Evolutionary conservation across 2,797 vertebrate genomes (phyloP), one percentile per base, ranked within the genome.

Genomic region (Sebastes hopkinsi): DNA sequence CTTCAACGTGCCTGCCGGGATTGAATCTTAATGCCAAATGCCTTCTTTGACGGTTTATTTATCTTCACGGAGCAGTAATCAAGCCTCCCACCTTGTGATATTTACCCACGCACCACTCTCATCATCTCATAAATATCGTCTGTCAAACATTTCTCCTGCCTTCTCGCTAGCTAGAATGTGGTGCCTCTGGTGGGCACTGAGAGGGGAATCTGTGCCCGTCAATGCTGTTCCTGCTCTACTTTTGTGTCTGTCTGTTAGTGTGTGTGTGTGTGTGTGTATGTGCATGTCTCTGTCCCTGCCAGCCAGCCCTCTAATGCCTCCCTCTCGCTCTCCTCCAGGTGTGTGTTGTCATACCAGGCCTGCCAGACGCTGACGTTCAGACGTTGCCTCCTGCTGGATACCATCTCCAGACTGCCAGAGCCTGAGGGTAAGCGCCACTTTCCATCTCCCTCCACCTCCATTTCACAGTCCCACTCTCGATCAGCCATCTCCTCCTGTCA

Each of bases 301-400:
- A 83, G 75, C 83, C 72, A 70, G 66, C 79, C 62, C 78, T 83
- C 80, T 88, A 71, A 90, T 89, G 82, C 86, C 79, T 85, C 72
- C 80, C 71, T 91, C 84, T 74, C 77, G 79, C 71, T 88, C 90
- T 92, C 86, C 91, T 92, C 30, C 95, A 99, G 98, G 96, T 99
- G 98, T 95, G 97, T 96, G 87, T 93, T 98, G 81, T 98, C 98
- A 79, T 98, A 97, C 95, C 97, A 98, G 89, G 97, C 98, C 92
- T 99, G 98, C 92, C 98, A 99, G 96, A 96, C 95, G 46, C 88
- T 99, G 93, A 96, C 96, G 27, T 99, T 98, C 94, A 96, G 97
- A 90, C 95, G 97, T 76, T 99, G 98, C 95, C 93, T 99, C 93
- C 96, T 98, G 83, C 97, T 97, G 0, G 98, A 99, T 95, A 97